Conservation (phyloP, 2,797 vertebrate genomes). For the Crenuchus spilurus region DNA sequence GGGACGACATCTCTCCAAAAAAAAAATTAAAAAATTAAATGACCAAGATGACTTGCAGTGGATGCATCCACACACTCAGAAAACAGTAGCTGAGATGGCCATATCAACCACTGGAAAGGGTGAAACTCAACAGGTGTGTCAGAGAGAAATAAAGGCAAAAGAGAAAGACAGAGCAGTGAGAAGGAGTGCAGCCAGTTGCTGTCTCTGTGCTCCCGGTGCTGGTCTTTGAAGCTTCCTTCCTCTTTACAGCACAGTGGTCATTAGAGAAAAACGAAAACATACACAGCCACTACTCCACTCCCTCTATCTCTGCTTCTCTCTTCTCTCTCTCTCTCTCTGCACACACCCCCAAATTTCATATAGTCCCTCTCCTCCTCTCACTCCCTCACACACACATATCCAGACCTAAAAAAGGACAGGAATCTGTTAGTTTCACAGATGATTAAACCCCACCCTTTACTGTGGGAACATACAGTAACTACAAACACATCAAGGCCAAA, state of each 20-base stretch:
- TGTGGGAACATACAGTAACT: conserved; percentile 37
- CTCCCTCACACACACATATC: conserved; percentile 19
- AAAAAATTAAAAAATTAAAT: no score
- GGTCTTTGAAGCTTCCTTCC: conserved; percentile 25
- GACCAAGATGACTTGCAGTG: conserved; percentile 5
- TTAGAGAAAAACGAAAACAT: conserved; percentile 61
- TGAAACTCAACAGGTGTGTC: conserved; percentile 65
- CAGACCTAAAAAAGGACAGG: conserved; percentile 50
- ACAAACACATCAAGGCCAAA: conserved; percentile 6
- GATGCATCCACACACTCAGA: conserved; percentile 54
- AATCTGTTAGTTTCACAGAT: conserved; percentile 36
- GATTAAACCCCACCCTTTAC: conserved; percentile 38
- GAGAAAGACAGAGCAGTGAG: not conserved
- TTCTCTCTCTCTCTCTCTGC: conserved; percentile 25
- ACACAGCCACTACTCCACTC: conserved; percentile 37
- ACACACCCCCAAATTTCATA: conserved; percentile 3
- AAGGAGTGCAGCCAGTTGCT: not conserved
- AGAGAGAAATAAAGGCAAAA: not conserved
- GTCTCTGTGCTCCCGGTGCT: not conserved
- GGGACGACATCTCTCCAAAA: conserved; percentile 83
- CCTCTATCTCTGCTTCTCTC: conserved; percentile 18
- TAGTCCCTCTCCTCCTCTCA: not conserved
- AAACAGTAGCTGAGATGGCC: conserved; percentile 60
- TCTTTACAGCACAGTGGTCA: conserved; percentile 52
- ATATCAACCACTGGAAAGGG: conserved; percentile 58